Base-by-base conservation (phyloP, 2,888 invertebrate genomes). In the Acronicta leporina region DNA sequence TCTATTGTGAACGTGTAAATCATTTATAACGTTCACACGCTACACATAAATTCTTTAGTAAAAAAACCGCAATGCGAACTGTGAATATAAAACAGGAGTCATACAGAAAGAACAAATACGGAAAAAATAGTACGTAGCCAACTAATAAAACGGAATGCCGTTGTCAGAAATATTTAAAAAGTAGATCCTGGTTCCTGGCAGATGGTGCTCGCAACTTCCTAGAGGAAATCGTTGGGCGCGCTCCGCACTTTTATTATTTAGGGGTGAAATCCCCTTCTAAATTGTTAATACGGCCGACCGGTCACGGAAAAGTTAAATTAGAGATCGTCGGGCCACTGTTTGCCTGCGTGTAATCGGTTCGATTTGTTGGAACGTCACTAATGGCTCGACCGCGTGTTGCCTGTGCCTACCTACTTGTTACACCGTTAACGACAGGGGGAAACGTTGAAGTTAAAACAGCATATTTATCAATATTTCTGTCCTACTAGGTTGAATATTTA, bases 221-320 rank as follows among this genome's bases (percentile, higher is more conserved):
- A 77, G 75, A 84, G 88, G 88, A 89, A 88, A 89, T 87, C 85
- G 88, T 86, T 82, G 85, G 82, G 70, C 76, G 80, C 74, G 77
- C 81, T 77, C 81, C 82, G 80, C 81, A 79, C 83, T 88, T 91
- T 91, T 88, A 90, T 88, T 92, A 90, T 91, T 89, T 86, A 90
- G 85, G 90, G 90, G 87, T 83, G 85, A 80, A 81, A 87, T 88
- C 88, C 87, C 87, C 88, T 86, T 87, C 82, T 89, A 89, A 91
- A 90, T 88, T 85, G 85, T 80, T 79, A 80, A 81, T 80, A 83
- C 83, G 86, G 84, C 75, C 82, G 83, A 79, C 75, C 85, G 85
- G 88, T 87, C 89, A 89, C 90, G 88, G 87, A 85, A 90, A 90
- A 91, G 87, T 89, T 88, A 87, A 91, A 91, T 91, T 91, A 91